Percentiles rank a stretch among this genome's conserved stretches.
Evolutionary conservation across 2,888 invertebrate genomes (phyloP).

Genomic region (Spialia ferax): DNA sequence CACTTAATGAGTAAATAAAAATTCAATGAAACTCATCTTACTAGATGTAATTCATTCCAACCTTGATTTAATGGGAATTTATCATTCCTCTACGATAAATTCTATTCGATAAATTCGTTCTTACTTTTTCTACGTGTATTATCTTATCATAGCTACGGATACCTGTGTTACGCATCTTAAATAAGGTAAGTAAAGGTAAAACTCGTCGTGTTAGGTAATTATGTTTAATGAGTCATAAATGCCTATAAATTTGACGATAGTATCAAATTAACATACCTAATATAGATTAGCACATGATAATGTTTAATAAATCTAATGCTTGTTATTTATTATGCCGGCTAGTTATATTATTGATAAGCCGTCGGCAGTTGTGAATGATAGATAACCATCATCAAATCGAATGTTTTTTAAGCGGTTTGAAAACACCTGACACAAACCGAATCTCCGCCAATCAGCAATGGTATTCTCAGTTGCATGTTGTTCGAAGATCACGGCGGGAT

Average conservation of each 20-base stretch:
- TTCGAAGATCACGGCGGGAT: too few species aligned
- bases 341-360: too few species aligned
- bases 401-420: too few species aligned
- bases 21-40: not conserved
- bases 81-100: not conserved
- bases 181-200: not conserved
- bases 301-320: too few species aligned
- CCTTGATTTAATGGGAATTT: not conserved
- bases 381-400: too few species aligned
- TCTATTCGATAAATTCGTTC: not conserved
- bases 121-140: not conserved
- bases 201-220: not conserved
- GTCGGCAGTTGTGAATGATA: too few species aligned
- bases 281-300: too few species aligned
- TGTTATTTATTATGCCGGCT: too few species aligned
- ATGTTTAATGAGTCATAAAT: not conserved
- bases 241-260: not conserved
- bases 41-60: not conserved
- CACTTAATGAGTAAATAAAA: not conserved
- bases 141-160: not conserved
- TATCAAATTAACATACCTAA: not conserved
- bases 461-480: too few species aligned
- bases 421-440: too few species aligned
- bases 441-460: too few species aligned
- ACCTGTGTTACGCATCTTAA: slow-evolving; percentile 7